These are phyloP conservation scores for Cataglyphis cursor DNA, from an alignment of 2,888 invertebrate species.

Conservation along the genomic window DNA sequence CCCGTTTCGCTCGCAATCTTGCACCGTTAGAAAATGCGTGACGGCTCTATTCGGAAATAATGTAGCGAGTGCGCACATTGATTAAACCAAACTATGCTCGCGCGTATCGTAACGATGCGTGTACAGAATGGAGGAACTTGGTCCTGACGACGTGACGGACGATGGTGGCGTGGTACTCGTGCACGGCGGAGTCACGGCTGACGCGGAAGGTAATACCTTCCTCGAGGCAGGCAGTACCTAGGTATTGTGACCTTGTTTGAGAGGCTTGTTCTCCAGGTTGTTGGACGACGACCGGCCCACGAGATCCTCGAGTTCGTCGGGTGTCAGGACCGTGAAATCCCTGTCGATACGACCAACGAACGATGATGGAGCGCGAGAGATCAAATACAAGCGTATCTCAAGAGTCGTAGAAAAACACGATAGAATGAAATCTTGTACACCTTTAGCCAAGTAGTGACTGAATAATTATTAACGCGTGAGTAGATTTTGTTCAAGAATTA, in stretches of 20 bases:
- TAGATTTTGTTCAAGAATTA: not conserved
- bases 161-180: constrained; percentile 83
- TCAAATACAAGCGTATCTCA: not conserved
- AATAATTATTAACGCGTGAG: not conserved
- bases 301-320: constrained; percentile 89
- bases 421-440: not conserved
- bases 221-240: constrained; percentile 84
- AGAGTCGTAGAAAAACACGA: not conserved
- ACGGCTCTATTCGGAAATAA: constrained; percentile 39
- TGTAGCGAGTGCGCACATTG: constrained; percentile 27
- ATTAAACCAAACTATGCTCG: constrained; percentile 84
- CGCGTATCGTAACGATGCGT: constrained; percentile 84
- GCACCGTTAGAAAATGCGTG: constrained; percentile 13
- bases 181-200: constrained; percentile 78
- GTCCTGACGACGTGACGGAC: constrained; percentile 80
- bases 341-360: constrained; percentile 64
- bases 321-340: constrained; percentile 87
- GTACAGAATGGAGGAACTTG: constrained; percentile 84
- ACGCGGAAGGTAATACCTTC: constrained; percentile 78
- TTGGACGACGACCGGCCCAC: constrained; percentile 87
- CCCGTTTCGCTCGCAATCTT: not conserved
- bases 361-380: not conserved
- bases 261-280: constrained; percentile 87
- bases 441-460: too few species aligned
- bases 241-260: constrained; percentile 83